Conservation (phyloP, 2,797 vertebrate genomes). For the Microchirus variegatus region DNA sequence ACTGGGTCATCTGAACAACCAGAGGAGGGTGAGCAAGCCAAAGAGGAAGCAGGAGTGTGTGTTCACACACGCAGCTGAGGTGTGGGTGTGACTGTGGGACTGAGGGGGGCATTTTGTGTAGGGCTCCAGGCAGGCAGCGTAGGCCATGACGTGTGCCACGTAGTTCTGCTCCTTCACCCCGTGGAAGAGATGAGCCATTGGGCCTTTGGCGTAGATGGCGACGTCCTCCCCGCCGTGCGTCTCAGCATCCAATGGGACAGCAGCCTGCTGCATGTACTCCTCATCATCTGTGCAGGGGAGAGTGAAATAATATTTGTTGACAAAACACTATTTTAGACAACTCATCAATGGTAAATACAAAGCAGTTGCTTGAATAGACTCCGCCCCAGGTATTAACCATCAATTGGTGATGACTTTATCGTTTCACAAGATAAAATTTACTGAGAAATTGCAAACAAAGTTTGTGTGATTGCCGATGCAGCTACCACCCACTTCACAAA, state of each 20-base stretch:
- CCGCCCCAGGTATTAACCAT: not conserved
- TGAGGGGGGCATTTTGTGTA: constrained; percentile 79
- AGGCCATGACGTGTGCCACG: constrained; percentile 87
- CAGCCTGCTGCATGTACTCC: constrained; percentile 87
- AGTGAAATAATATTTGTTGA: not conserved
- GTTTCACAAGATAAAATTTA: constrained; percentile 1
- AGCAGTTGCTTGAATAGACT: constrained; percentile 7
- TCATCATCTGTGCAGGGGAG: constrained; percentile 74
- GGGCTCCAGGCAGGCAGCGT: constrained; percentile 84
- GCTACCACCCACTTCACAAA: constrained; percentile 3
- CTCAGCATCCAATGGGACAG: constrained; percentile 83
- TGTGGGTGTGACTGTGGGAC: constrained; percentile 11
- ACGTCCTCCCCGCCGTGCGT: constrained; percentile 88
- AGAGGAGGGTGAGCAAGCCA: constrained; percentile 57
- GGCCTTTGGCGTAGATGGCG: constrained; percentile 86
- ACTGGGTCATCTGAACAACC: constrained; percentile 76
- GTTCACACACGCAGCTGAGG: constrained; percentile 29
- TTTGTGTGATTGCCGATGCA: not conserved
- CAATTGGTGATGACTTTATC: not conserved
- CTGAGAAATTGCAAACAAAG: not conserved
- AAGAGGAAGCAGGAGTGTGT: constrained; percentile 44
- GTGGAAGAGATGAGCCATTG: constrained; percentile 87
- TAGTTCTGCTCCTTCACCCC: constrained; percentile 88
- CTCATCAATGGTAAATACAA: not conserved
- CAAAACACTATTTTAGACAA: not conserved